Conservation (phyloP, 2,113 vertebrate species). For the Hypomesus transpacificus region DNA sequence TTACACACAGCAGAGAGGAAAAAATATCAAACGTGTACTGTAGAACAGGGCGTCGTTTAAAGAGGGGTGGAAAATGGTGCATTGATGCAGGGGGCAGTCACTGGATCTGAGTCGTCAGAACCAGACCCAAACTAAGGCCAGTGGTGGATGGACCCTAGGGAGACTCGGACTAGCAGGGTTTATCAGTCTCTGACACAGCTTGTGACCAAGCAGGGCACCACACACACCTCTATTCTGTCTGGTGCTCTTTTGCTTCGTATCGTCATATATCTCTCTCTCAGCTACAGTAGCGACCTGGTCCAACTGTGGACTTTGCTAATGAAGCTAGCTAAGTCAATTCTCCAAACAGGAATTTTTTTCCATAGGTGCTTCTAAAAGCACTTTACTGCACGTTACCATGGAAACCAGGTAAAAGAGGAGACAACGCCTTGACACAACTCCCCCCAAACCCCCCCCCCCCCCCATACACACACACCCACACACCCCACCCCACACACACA, state of each 20-base stretch:
- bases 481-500: slow-evolving; percentile 20
- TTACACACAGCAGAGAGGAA: not conserved
- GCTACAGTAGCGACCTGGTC: not conserved
- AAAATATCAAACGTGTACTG: not conserved
- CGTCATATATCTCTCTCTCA: not conserved
- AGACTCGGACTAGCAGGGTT: slow-evolving; percentile 4
- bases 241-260: too few relatives aligned
- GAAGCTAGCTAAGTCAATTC: too few relatives aligned
- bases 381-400: not conserved
- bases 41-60: not conserved
- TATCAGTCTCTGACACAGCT: slow-evolving; percentile 34
- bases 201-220: slow-evolving; percentile 14
- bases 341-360: too few relatives aligned
- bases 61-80: too few relatives aligned
- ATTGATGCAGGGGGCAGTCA: too few relatives aligned
- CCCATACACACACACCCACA: slow-evolving; percentile 34
- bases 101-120: not conserved
- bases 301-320: too few relatives aligned
- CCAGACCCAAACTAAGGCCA: not conserved
- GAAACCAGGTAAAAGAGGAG: too few relatives aligned
- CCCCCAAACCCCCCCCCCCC: slow-evolving; percentile 10
- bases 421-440: too few relatives aligned
- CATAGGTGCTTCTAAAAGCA: too few relatives aligned
- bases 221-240: not conserved
- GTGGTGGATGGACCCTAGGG: not conserved